Evolutionary conservation across 2,888 invertebrate species (phyloP), one percentile per base, ranked within the genome.

Genomic region (Apamea epomidion): DNA sequence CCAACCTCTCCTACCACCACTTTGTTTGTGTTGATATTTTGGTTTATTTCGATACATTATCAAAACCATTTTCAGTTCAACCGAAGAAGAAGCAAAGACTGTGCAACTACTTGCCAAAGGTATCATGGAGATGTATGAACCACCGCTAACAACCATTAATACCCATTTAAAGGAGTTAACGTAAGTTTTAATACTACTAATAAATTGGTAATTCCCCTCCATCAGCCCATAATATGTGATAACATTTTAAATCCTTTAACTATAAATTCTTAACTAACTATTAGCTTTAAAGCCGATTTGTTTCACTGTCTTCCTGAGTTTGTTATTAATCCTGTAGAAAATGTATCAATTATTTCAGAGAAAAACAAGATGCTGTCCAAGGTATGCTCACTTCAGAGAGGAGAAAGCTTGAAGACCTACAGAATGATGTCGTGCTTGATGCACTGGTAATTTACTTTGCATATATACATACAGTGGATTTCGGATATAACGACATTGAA

Each of bases 91-190:
- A 64, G 89, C 92, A 2, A 95, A 95, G 87, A 94, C 94, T 64
- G 93, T 96, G 32, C 93, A 95, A 82, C 88, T 94, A 16, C 87
- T 97, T 70, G 94, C 96, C 1, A 96, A 96, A 88, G 97, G 97
- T 32, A 87, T 97, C 18, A 88, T 97, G 88, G 96, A 96, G 82
- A 84, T 96, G 64, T 97, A 97, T 82, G 96, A 97, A 89, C 96
- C 97, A 16, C 97, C 97, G 2, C 88, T 97, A 62, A 93, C 94
- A 0, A 96, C 96, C 2, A 96, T 97, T 82, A 96, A 96, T 73
- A 95, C 96, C 14, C 96, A 96, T 93, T 90, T 97, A 70, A 96
- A 95, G 83, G 97, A 97, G 87, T 91, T 97, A 89, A 97, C 95
- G 97, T 97, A 90, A 95, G 97, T 89, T 51, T 16, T 93, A n/a